A percentile compares a stretch with the other conserved stretches of the same genome.
phyloP scores from a whole-genome alignment of 2,113 vertebrate genomes.

The Macquaria australasica region DNA sequence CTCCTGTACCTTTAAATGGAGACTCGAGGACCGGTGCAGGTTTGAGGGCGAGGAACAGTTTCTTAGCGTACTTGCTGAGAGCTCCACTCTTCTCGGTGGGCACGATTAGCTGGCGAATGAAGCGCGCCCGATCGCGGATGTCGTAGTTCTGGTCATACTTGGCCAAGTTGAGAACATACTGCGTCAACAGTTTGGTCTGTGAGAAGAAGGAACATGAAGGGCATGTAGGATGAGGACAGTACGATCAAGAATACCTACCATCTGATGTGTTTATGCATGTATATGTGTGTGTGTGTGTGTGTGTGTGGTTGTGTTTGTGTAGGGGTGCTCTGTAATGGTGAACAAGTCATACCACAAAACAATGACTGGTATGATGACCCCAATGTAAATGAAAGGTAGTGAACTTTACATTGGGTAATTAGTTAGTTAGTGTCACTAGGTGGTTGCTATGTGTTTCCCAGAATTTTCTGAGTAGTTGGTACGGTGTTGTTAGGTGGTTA shows the following conservation, averaged over 20 bases:
- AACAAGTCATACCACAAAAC: no score
- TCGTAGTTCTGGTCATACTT: conserved; percentile 99
- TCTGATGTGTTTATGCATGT: background rate
- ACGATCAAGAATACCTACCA: background rate
- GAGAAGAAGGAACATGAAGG: background rate
- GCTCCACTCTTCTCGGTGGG: conserved; percentile 95
- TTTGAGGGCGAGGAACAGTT: conserved; percentile 97
- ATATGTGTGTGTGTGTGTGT: background rate
- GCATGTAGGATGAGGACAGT: background rate
- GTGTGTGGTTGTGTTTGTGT: no score
- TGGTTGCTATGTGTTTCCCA: no score
- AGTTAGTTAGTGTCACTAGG: no score
- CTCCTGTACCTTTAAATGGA: conserved; percentile 94
- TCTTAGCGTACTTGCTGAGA: conserved; percentile 98
- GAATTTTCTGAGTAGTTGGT: background rate
- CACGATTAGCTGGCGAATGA: conserved; percentile 98
- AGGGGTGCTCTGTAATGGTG: no score
- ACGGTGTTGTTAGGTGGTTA: background rate
- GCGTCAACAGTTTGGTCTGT: conserved; percentile 97
- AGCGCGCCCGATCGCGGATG: conserved; percentile 95
- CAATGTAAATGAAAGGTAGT: no score
- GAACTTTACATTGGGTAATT: no score
- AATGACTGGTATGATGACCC: no score
- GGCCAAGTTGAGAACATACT: conserved; percentile 97
- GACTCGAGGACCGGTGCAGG: conserved; percentile 96